Percentiles rank a stretch among this genome's conserved stretches.
Conservation (phyloP, 2,888 invertebrate species). For the Odontomyia ornata region DNA sequence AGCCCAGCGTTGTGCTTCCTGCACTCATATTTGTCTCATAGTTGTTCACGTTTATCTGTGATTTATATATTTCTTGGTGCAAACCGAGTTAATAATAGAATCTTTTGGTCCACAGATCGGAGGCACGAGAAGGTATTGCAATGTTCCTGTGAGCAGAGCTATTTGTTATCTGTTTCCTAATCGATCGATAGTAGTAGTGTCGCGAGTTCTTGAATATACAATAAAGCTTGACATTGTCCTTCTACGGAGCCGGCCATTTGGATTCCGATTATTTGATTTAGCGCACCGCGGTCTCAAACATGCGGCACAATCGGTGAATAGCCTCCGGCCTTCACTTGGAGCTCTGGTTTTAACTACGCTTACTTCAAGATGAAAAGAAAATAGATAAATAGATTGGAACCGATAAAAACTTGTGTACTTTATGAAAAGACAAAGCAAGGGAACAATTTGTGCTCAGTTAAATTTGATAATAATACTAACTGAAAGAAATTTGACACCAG, state of each 20-base stretch:
- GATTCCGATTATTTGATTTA: not conserved
- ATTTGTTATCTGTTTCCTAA: not conserved
- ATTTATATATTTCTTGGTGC: conserved; percentile 12
- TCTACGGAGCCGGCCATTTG: not conserved
- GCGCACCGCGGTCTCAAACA: not conserved
- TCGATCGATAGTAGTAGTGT: no score
- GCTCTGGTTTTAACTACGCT: conserved; percentile 15
- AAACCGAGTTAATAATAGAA: no score
- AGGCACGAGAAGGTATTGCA: not conserved
- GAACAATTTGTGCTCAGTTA: no score
- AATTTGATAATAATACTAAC: no score
- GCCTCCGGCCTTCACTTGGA: conserved; percentile 26
- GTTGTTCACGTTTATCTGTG: not conserved
- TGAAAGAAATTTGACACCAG: no score
- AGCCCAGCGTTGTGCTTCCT: no score
- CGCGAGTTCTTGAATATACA: no score
- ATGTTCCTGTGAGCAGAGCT: not conserved
- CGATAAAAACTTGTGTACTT: no score
- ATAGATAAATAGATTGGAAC: no score
- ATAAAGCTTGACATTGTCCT: not conserved
- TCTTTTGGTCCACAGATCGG: not conserved
- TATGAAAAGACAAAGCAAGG: no score
- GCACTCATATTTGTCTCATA: no score
- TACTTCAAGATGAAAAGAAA: conserved; percentile 14
- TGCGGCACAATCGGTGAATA: conserved; percentile 15